Base-by-base conservation (phyloP, 2,113 vertebrate species). In the Hippoglossus stenolepis region DNA sequence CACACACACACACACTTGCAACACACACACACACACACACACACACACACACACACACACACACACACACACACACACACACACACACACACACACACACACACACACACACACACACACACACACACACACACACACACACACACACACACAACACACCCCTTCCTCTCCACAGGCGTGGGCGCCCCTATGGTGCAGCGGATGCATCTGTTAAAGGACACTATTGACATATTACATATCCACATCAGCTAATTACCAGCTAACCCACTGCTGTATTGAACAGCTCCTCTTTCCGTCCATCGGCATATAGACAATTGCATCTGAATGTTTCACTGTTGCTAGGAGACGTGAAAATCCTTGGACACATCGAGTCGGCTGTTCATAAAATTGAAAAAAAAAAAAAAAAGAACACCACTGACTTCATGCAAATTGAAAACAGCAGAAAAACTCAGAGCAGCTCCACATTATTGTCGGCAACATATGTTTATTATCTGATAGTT, bases 321-420 rank as follows among this genome's bases (percentile, higher is more conserved):
- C 82, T 87, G 64, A 88, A 83, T 87, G 85, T 87, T 87, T 77
- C 91, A 77, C 90, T 91, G 91, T 92, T 92, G 91, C 91, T 92
- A 90, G 88, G 91, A 80, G 72, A 92, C 85, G 0, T 84, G 69
- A 86, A 88, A 84, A 90, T 90, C 83, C 89, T 91, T 90, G 85
- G 84, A 74, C 65, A 74, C 77, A 87, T 87, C 65, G 75, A 88
- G 80, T 82, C 84, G 81, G 83, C 73, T 84, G 72, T 85, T 84
- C 77, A 83, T 64, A 75, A 70, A 68, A 80, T 77, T 54, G 54
- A 31, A 75, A 68, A 51, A 66, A 21, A 72, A 66, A 54, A 38
- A 57, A 63, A 53, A 10, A 38, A 11, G 1, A 40, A 40, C 53
- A 23, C 8, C 57, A 58, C 14, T 13, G 78, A 87, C 59, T 75